phyloP scores from a whole-genome alignment of 2,888 invertebrate species.

The Gerris lacustris region DNA sequence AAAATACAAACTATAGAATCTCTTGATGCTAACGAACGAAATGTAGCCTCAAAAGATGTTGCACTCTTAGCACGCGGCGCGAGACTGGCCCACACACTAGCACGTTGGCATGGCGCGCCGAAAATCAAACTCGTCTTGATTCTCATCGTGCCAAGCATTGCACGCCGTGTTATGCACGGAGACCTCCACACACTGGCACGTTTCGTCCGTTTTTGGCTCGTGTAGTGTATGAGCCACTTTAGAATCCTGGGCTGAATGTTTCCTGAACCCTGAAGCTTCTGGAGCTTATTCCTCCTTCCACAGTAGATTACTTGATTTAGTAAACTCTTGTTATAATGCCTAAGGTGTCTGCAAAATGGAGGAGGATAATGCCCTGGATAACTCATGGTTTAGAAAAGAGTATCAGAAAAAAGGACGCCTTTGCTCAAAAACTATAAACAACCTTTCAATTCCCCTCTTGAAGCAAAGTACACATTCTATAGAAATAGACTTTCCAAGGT shows the following conservation, averaged over 20 bases:
- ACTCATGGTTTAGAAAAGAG: conserved; percentile 5
- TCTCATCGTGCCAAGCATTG: no score
- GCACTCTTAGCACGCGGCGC: no score
- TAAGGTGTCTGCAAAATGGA: conserved; percentile 5
- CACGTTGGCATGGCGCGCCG: no score
- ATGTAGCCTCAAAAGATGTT: no score
- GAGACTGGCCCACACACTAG: no score
- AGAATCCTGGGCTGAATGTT: background rate
- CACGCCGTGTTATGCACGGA: no score
- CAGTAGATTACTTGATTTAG: conserved; percentile 12
- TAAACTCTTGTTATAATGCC: background rate
- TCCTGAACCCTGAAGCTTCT: conserved; percentile 3
- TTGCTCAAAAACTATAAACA: conserved; percentile 11
- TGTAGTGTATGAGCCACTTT: no score
- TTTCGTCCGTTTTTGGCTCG: no score
- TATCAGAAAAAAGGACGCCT: conserved; percentile 8
- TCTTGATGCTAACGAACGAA: no score
- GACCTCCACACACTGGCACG: no score
- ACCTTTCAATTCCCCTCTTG: conserved; percentile 10
- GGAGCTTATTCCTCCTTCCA: background rate
- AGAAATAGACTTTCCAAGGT: conserved; percentile 10
- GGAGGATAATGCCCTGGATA: conserved; percentile 14
- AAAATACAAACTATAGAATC: no score
- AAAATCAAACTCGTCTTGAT: no score
- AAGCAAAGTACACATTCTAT: background rate